Conservation (phyloP, 2,888 invertebrate genomes). For the Sabellastarte sp. region DNA sequence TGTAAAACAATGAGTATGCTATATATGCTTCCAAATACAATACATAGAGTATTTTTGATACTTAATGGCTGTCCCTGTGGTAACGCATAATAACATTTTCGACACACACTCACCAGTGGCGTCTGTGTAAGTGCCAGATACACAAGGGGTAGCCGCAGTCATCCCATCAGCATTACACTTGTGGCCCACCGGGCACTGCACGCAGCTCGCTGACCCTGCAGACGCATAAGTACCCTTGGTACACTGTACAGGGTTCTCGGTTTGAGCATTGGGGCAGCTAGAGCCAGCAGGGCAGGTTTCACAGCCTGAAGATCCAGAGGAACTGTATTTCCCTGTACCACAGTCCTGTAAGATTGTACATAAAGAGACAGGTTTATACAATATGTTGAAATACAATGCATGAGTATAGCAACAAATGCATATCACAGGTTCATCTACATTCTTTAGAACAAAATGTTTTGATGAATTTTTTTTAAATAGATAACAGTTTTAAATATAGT, state of each 20-base stretch:
- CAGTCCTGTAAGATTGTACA: constrained; percentile 10
- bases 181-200: constrained; percentile 47
- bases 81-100: too few species aligned
- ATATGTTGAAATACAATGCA: not conserved
- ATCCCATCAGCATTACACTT: constrained; percentile 43
- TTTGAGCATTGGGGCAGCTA: constrained; percentile 36
- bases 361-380: not conserved
- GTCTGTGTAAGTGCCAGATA: constrained; percentile 46
- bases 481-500: too few species aligned
- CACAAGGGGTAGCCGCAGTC: constrained; percentile 34
- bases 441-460: too few species aligned
- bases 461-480: too few species aligned
- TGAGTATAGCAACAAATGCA: too few species aligned
- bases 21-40: too few species aligned
- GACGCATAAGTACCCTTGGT: constrained; percentile 40
- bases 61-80: too few species aligned
- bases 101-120: constrained; percentile 35
- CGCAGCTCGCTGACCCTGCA: constrained; percentile 36
- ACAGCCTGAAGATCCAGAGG: constrained; percentile 43
- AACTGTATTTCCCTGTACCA: constrained; percentile 13
- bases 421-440: not conserved
- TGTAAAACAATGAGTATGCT: too few species aligned
- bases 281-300: constrained; percentile 44
- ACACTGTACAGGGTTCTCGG: constrained; percentile 39
- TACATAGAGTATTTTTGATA: too few species aligned